phyloP scores from a whole-genome alignment of 1,140 invertebrate species.

The Aphis gossypii region DNA sequence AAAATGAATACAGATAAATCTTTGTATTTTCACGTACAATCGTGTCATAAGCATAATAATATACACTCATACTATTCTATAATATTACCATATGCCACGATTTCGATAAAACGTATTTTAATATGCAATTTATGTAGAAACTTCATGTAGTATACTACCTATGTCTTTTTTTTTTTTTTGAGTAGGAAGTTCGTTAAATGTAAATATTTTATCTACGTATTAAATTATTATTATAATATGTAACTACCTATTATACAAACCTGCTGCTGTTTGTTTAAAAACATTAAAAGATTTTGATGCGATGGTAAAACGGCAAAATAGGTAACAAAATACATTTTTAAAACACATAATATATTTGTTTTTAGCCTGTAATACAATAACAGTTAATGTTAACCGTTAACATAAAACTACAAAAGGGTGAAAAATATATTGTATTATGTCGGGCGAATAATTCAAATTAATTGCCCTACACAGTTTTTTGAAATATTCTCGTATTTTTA shows the following conservation, averaged over 20 bases:
- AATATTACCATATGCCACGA: background rate
- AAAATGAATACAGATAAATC: background rate
- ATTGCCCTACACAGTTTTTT: background rate
- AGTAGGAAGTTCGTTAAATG: background rate
- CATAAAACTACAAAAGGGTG: background rate
- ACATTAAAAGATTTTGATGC: background rate
- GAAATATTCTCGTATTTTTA: background rate
- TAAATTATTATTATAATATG: background rate
- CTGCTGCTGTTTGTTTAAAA: background rate
- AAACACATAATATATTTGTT: background rate
- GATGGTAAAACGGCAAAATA: background rate
- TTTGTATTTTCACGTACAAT: background rate
- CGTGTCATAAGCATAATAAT: background rate
- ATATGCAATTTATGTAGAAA: too few relatives aligned
- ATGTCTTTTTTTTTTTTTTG: background rate
- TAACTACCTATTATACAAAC: background rate
- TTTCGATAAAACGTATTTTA: background rate
- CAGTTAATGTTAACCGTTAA: background rate
- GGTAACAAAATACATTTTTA: background rate
- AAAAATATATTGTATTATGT: background rate
- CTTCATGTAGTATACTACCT: background rate
- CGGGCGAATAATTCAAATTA: constrained; percentile 10
- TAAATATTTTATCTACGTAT: background rate
- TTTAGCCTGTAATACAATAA: background rate
- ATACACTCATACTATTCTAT: background rate